Evolutionary conservation across 2,888 invertebrate species (phyloP), one percentile per base, ranked within the genome.

Genomic region (Lymantria monacha): DNA sequence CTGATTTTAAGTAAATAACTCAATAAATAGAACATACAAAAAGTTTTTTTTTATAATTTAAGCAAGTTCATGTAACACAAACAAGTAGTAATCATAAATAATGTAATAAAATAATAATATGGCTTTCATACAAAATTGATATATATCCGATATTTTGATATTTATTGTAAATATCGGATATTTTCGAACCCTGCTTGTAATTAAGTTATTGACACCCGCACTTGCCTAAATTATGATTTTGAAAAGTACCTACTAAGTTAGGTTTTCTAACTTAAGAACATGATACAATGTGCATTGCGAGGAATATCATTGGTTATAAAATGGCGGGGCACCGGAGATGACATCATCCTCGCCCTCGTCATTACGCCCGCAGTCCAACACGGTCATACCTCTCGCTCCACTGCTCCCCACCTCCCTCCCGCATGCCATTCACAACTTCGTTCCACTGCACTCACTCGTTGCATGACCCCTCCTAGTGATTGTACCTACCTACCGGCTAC

Each of bases 381-480:
- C 53, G 59, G 57, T 46, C 44, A 33, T 49, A 58, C 57, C 57
- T 47, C 59, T 64, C 1, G 12, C 49, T 45, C 57, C 42, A 22
- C 42, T 3, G 55, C 63, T 56, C 63, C 58, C 64, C 56, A 50
- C 59, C 57, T 8, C 57, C 54, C 22, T 22, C 22, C 64, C 73
- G 59, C 54, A 47, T 71, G 73, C 82, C 84, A 87, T 86, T 85
- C 86, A 87, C 81, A 81, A 83, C 67, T 76, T 57, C 56, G 72
- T 79, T 78, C 68, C 69, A 69, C 76, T 79, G 80, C 81, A 77
- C 71, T 62, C 63, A 64, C 69, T 63, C 68, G 62, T 68, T 68
- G 64, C 66, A 63, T 74, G 73, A 76, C 79, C 75, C 70, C 73
- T 70, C 64, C 57, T 63, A 70, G 66, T 70, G n/a, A n/a, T n/a